Conservation (phyloP, 1,140 invertebrate genomes). For the Drosophila miranda region DNA sequence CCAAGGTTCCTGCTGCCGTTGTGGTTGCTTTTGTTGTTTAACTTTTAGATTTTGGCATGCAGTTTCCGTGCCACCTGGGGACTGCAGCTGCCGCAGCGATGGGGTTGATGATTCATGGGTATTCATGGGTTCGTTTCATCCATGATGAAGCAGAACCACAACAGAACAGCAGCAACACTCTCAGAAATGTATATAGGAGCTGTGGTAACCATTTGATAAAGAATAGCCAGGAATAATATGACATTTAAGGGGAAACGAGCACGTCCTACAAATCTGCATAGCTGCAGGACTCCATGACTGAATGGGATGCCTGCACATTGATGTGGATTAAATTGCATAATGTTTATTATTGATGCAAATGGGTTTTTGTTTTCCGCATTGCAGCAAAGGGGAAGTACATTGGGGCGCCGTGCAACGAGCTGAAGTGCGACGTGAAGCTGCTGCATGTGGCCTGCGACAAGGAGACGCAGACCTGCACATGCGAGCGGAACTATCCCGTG, state of each 20-base stretch:
- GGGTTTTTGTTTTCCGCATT: slow-evolving; percentile 20
- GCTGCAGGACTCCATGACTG: no score
- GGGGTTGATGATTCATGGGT: slow-evolving; percentile 16
- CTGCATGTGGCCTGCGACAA: slow-evolving; percentile 90
- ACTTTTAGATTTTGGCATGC: slow-evolving; percentile 36
- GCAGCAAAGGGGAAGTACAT: slow-evolving; percentile 88
- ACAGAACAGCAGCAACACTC: no score
- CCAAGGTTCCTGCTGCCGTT: no score
- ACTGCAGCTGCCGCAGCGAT: slow-evolving; percentile 17
- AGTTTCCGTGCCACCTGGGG: slow-evolving; percentile 22
- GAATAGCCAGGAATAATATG: no score
- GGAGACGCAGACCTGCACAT: slow-evolving; percentile 87
- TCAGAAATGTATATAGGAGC: no score
- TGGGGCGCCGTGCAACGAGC: slow-evolving; percentile 88
- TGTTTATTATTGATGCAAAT: slow-evolving; percentile 29
- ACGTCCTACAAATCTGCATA: no score
- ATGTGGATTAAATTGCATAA: no score
- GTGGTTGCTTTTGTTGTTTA: slow-evolving; percentile 9
- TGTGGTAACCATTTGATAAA: no score
- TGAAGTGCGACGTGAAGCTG: slow-evolving; percentile 87
- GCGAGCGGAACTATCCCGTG: slow-evolving; percentile 90
- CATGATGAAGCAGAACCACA: slow-evolving; percentile 16
- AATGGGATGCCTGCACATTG: no score
- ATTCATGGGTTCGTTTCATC: slow-evolving; percentile 22
- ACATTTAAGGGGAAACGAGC: no score